phyloP scores from a whole-genome alignment of 2,113 vertebrate genomes.

The Micronycteris hirsuta region DNA sequence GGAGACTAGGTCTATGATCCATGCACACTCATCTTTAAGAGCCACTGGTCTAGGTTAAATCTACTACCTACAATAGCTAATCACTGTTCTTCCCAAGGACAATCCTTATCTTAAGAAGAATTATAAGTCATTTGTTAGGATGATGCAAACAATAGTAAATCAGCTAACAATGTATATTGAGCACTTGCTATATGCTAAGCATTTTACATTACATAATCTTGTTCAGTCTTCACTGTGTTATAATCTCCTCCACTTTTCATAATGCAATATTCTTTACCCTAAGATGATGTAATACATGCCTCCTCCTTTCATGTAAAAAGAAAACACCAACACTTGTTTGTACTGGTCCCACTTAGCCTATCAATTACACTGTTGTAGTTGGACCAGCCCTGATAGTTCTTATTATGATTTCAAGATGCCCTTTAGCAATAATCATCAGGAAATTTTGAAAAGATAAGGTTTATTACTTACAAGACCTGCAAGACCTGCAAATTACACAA shows the following conservation, averaged over 20 bases:
- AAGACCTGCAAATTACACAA: background rate
- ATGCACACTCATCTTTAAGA: background rate
- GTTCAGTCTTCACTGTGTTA: background rate
- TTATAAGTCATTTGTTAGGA: background rate
- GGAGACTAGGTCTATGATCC: background rate
- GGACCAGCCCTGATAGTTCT: background rate
- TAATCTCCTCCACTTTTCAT: background rate
- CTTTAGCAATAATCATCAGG: background rate
- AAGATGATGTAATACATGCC: background rate
- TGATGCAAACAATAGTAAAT: background rate
- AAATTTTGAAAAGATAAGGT: background rate
- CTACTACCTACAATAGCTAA: background rate
- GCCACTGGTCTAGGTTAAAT: background rate
- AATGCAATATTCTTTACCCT: background rate
- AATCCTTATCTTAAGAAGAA: background rate
- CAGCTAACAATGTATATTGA: background rate
- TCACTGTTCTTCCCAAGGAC: background rate
- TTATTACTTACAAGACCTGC: background rate
- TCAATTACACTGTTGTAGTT: background rate
- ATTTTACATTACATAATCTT: background rate
- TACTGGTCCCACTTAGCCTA: background rate
- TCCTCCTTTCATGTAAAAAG: background rate
- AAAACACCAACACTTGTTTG: background rate
- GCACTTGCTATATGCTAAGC: background rate
- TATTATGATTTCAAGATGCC: background rate